Evolutionary conservation across 2,888 invertebrate genomes (phyloP).

Genomic region (Dryocosmus kuriphilus): DNA sequence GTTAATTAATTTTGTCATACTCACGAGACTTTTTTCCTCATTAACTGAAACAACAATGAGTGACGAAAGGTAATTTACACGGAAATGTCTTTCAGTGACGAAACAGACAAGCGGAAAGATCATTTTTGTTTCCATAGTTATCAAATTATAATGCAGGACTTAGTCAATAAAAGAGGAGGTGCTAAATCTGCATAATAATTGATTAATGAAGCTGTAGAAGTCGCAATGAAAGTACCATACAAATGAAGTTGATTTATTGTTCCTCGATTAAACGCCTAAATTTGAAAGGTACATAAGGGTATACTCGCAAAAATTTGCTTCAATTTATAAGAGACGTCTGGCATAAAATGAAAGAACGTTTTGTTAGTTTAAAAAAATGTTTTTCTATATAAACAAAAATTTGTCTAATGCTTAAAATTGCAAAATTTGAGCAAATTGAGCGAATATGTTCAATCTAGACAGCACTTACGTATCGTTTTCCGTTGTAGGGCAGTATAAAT

Average conservation of each 20-base stretch:
- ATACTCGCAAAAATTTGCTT: too few relatives aligned
- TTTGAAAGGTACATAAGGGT: not conserved
- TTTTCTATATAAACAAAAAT: too few relatives aligned
- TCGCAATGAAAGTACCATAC: not conserved
- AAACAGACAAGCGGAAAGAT: not conserved
- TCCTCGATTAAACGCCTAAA: not conserved
- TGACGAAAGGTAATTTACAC: constrained; percentile 7
- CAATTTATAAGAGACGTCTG: not conserved
- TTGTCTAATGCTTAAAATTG: too few relatives aligned
- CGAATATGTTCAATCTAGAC: too few relatives aligned
- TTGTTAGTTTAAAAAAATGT: too few relatives aligned
- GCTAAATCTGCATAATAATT: not conserved
- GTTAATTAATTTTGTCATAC: constrained; percentile 1
- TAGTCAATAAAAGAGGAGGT: not conserved
- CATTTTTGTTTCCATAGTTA: not conserved
- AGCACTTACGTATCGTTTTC: too few relatives aligned
- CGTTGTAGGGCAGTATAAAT: not conserved
- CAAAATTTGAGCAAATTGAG: too few relatives aligned
- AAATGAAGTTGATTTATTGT: not conserved
- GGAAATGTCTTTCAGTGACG: constrained; percentile 30
- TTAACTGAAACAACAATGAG: constrained; percentile 23
- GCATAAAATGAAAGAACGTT: not conserved
- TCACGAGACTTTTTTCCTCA: constrained; percentile 18
- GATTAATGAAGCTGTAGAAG: not conserved
- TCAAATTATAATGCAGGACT: not conserved